phyloP scores from a whole-genome alignment of 2,797 vertebrate species.

The Enoplosus armatus region DNA sequence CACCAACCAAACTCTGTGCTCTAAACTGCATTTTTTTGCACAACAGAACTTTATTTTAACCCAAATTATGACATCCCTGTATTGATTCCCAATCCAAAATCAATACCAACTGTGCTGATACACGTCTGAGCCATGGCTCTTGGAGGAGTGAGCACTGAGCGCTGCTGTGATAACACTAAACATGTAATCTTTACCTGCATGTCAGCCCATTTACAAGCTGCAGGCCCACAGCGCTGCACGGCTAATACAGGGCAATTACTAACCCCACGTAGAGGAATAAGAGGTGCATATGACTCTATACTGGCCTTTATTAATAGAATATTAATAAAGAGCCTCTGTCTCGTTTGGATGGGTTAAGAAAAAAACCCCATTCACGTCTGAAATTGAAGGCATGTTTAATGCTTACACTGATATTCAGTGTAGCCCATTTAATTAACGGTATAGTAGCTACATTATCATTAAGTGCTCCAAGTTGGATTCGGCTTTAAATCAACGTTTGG shows the following conservation, averaged over 20 bases:
- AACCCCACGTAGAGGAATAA: conserved; percentile 18
- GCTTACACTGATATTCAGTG: conserved; percentile 66
- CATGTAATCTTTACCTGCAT: conserved; percentile 59
- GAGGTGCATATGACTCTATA: conserved; percentile 53
- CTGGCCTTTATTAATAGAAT: conserved; percentile 67
- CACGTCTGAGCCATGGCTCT: conserved; percentile 20
- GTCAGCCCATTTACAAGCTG: conserved; percentile 49
- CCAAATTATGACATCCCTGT: conserved; percentile 62
- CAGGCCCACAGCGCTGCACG: conserved; percentile 17
- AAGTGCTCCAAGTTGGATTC: conserved; percentile 74
- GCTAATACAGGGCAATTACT: conserved; percentile 55
- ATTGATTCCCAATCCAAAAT: conserved; percentile 71
- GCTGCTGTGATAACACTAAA: conserved; percentile 46
- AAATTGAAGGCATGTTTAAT: conserved; percentile 73
- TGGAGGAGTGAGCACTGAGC: conserved; percentile 33
- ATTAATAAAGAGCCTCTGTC: conserved; percentile 69
- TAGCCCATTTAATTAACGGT: conserved; percentile 77
- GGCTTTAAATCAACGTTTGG: conserved; percentile 80
- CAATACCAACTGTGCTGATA: conserved; percentile 44
- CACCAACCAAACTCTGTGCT: background rate
- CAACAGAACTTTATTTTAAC: background rate
- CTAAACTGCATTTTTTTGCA: background rate
- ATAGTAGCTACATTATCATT: conserved; percentile 73
- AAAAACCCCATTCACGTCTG: conserved; percentile 60
- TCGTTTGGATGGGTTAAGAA: conserved; percentile 57